Conservation (phyloP, 2,113 vertebrate species). For the Cynoglossus semilaevis region DNA sequence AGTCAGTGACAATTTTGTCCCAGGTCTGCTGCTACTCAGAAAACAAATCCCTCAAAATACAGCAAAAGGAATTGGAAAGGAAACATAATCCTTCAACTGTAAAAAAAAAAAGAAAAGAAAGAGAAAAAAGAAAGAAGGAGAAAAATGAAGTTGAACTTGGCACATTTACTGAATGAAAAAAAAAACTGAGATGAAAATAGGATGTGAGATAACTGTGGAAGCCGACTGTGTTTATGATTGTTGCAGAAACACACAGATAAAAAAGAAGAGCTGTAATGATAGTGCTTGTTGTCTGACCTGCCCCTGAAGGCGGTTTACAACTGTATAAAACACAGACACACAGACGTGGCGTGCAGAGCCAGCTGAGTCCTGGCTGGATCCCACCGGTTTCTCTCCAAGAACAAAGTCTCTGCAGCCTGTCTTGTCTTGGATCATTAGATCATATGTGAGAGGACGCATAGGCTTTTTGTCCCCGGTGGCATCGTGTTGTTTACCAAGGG, state of each 20-base stretch:
- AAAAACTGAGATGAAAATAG: constrained; percentile 11
- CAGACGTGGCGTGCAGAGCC: neutral
- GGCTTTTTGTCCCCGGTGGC: neutral
- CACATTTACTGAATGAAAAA: constrained; percentile 10
- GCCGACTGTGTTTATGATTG: too few species aligned
- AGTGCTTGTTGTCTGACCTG: neutral
- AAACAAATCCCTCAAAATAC: constrained; percentile 41
- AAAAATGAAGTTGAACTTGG: constrained; percentile 21
- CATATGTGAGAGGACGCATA: constrained; percentile 5
- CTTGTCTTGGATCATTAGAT: constrained; percentile 23
- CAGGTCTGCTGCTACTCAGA: constrained; percentile 26
- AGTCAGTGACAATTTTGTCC: constrained; percentile 45
- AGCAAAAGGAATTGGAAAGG: constrained; percentile 13
- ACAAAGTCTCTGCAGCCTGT: constrained; percentile 12
- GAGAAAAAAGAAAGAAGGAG: neutral
- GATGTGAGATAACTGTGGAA: constrained; percentile 3
- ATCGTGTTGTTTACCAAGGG: neutral
- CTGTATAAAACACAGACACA: neutral
- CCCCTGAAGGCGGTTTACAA: constrained; percentile 22
- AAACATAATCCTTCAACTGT: too few species aligned
- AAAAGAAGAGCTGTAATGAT: neutral
- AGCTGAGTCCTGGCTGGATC: constrained; percentile 10
- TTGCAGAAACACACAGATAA: too few species aligned
- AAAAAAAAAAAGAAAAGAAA: neutral
- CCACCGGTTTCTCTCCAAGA: constrained; percentile 24